phyloP scores from a whole-genome alignment of 2,888 invertebrate species.

The Arrhopalites spinosus region DNA sequence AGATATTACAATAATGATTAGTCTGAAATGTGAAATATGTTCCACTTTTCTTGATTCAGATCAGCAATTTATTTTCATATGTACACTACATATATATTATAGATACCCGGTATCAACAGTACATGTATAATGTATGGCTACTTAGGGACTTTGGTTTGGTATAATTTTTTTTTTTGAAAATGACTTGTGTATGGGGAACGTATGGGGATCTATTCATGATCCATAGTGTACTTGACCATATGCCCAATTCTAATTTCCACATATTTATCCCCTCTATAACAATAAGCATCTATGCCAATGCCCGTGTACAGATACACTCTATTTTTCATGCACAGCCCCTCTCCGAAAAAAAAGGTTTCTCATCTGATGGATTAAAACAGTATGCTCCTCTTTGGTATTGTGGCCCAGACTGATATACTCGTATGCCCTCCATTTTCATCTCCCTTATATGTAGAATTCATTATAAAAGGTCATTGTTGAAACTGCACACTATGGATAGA shows the following conservation, averaged over 20 bases:
- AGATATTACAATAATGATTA: too few species aligned
- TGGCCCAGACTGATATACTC: not conserved
- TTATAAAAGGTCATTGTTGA: too few species aligned
- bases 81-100: too few species aligned
- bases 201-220: conserved; percentile 24
- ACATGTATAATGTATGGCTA: too few species aligned
- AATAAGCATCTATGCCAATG: not conserved
- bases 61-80: too few species aligned
- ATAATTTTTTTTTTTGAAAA: conserved; percentile 1
- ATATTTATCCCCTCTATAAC: not conserved
- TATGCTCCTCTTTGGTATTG: not conserved
- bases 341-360: not conserved
- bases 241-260: conserved; percentile 20
- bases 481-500: too few species aligned
- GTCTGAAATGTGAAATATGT: too few species aligned
- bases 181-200: conserved; percentile 24
- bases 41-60: too few species aligned
- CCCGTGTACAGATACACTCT: not conserved
- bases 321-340: not conserved
- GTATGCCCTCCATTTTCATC: too few species aligned
- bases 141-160: too few species aligned
- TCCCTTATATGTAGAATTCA: too few species aligned
- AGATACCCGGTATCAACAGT: too few species aligned
- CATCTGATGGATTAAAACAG: conserved; percentile 12
- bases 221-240: conserved; percentile 36